These are phyloP conservation scores for Nannospalax galili DNA, from an alignment of 2,113 vertebrate species.

Conservation along the genomic window DNA sequence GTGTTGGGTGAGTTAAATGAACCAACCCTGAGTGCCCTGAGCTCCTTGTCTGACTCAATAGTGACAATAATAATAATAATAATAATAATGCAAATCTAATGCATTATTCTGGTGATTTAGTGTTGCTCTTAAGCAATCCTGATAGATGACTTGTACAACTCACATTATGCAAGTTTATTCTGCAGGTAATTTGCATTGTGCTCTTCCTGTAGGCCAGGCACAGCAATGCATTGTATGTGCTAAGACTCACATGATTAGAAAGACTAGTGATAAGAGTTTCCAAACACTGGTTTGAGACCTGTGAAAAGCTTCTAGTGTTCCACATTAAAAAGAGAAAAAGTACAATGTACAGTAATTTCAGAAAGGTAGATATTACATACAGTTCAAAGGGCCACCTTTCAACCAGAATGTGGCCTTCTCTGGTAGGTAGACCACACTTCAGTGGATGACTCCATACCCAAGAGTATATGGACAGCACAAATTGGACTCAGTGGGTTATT, in stretches of 20 bases:
- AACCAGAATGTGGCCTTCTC: not conserved
- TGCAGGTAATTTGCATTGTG: not conserved
- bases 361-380: not conserved
- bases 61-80: not conserved
- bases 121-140: not conserved
- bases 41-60: not conserved
- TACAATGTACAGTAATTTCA: not conserved
- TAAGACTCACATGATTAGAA: not conserved
- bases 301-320: not conserved
- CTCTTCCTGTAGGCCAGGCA: not conserved
- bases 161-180: not conserved
- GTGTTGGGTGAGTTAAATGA: not conserved
- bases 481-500: not conserved
- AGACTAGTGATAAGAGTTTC: not conserved
- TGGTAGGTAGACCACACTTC: not conserved
- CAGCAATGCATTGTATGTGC: not conserved
- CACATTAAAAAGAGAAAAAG: not conserved
- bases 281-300: not conserved
- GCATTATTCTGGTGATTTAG: not conserved
- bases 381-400: not conserved
- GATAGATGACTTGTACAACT: not conserved
- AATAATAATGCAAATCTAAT: not conserved
- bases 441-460: not conserved
- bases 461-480: not conserved
- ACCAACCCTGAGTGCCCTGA: not conserved